Conservation (phyloP, 2,888 invertebrate genomes). For the Drosophila putrida region DNA sequence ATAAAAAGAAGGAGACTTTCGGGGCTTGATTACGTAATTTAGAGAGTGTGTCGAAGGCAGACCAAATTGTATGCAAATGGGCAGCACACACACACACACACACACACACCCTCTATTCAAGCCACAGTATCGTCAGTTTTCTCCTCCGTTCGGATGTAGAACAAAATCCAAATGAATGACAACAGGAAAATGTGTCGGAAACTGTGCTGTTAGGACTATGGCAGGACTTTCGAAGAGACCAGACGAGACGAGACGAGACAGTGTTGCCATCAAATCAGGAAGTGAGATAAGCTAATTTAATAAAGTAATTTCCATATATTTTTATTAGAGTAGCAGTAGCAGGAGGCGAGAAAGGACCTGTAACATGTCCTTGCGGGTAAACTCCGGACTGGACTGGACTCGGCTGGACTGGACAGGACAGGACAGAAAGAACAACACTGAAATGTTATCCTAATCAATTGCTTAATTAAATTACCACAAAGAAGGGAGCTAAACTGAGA, state of each 20-base stretch:
- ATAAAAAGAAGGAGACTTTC: background rate
- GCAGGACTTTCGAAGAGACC: constrained; percentile 10
- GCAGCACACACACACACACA: background rate
- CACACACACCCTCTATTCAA: background rate
- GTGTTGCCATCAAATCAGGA: constrained; percentile 55
- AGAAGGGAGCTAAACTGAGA: too few species aligned
- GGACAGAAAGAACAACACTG: constrained; percentile 39
- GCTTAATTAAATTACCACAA: constrained; percentile 67
- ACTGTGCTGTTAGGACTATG: constrained; percentile 53
- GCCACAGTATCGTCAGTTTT: background rate
- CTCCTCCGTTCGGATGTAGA: constrained; percentile 25
- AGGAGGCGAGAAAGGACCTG: background rate
- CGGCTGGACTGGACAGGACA: constrained; percentile 37
- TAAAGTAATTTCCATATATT: constrained; percentile 79
- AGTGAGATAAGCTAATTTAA: constrained; percentile 75
- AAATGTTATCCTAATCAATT: constrained; percentile 69
- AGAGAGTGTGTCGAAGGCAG: constrained; percentile 1
- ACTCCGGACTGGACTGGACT: background rate
- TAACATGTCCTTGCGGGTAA: background rate
- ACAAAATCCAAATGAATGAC: constrained; percentile 54
- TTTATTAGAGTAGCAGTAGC: constrained; percentile 53
- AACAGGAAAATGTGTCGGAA: constrained; percentile 65
- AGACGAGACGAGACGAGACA: background rate
- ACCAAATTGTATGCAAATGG: constrained; percentile 50
- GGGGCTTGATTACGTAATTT: constrained; percentile 22